Base-by-base conservation (phyloP, 2,797 vertebrate species). In the Oryzias sinensis region DNA sequence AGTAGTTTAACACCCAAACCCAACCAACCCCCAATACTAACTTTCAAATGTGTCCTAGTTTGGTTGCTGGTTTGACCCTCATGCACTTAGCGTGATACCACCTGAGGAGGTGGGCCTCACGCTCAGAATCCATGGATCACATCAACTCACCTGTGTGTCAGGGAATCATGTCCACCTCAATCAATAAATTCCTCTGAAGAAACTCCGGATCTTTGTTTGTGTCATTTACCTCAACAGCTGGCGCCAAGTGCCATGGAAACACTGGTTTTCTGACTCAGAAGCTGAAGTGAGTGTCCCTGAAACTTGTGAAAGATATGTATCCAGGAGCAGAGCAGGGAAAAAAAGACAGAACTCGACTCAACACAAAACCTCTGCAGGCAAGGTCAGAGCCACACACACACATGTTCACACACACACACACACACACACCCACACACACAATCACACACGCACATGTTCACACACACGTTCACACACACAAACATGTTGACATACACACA, bases 191-290 rank as follows among this genome's bases (percentile, higher is more conserved):
- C 41, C n/a, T n/a, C n/a, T n/a, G 48, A 40, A 72, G 49, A 69
- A 66, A 54, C 47, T 63, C 59, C 27, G n/a, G 49, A 65, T 79
- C 76, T 70, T 51, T 60, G 59, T 82, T 61, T 63, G 53, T 72
- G 45, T 52, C 42, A 40, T 59, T 57, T 76, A 69, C 67, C 67
- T 79, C 77, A 62, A 70, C 46, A 50, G 44, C 18, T 78, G 84
- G 79, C 88, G 79, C 88, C 89, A 50, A 54, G 89, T 91, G 68
- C 87, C 75, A 44, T 85, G 88, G 90, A 65, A 86, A 91, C 83
- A 3, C 51, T 43, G 18, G 41, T 68, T 76, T 73, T 68, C 62
- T 81, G 78, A 86, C 72, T 88, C 79, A 87, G 76, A 87, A 67
- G 72, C 75, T 60, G 54, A 75, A 85, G 77, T 79, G 51, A 69